Evolutionary conservation across 1,140 invertebrate species (phyloP), one percentile per base, ranked within the genome.

Genomic region (Arctopsyche grandis): DNA sequence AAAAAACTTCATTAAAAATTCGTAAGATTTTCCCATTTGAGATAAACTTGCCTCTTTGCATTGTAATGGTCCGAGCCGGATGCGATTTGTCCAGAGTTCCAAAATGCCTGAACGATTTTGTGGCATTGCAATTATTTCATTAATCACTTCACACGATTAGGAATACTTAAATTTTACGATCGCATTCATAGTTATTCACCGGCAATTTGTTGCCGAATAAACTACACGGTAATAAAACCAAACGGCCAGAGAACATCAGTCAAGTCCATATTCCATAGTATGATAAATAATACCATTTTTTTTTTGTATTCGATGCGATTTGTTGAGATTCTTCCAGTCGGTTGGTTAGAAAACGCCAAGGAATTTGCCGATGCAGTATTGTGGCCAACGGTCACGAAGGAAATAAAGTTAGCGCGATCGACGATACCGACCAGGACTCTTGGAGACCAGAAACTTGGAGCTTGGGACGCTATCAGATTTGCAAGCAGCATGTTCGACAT

Each of bases 401-500:
- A 24, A 66, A 66, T 66, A 24, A 66, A 66, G 63, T 66, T 66
- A 66, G 63, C 24, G 21, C 22, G 19, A 24, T 22, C 10, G 63
- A 9, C 63, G 63, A 66, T 66, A 66, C 63, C 22, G 21, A 22
- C 10, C 10, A 12, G 48, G 48, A 52, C 48, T 52, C 48, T 66
- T 22, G 63, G 63, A 66, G 63, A 66, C 63, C 63, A 29, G 63
- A 29, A 26, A 29, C 24, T 66, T 66, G 21, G 12, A 24, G 22
- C 29, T 24, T 21, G 77, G 22, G 19, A 9, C 46, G 4, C 38
- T 78, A 78, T 78, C 77, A 78, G 77, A 52, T 70, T 71, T 38
- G 44, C 43, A 29, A 48, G 69, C 44, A 14, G 29, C 77, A 71
- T 78, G 77, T 78, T 78, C 52, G 69, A 78, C 77, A 78, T 78